A percentile compares a stretch with the other conserved stretches of the same genome.
Conservation (phyloP, 2,113 vertebrate genomes). For the Vombatus ursinus region DNA sequence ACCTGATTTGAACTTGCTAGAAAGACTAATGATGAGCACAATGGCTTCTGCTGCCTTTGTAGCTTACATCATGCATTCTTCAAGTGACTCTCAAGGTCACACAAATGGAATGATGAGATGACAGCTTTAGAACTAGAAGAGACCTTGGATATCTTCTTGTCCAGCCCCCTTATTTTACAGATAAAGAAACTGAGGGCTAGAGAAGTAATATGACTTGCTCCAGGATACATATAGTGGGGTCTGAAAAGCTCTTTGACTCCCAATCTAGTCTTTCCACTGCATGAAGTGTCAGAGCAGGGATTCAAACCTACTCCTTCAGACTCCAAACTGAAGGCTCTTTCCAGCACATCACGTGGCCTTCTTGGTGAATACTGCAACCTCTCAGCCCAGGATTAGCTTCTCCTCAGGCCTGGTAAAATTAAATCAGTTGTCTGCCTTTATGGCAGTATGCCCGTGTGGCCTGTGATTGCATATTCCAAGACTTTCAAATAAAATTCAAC, state of each 20-base stretch:
- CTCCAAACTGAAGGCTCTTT: neutral
- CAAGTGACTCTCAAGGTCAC: neutral
- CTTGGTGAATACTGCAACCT: neutral
- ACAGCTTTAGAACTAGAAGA: neutral
- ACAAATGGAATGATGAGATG: neutral
- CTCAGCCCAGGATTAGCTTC: neutral
- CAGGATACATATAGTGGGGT: neutral
- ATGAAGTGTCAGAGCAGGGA: no score
- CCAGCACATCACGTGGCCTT: neutral
- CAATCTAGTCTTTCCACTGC: no score
- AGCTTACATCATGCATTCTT: neutral
- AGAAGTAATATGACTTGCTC: neutral
- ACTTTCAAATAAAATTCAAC: neutral
- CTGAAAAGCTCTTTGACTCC: neutral
- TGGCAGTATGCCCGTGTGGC: no score
- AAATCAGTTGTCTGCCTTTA: neutral
- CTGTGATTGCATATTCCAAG: neutral
- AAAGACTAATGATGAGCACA: neutral
- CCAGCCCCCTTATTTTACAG: neutral
- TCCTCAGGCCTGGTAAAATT: no score
- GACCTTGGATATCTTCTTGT: neutral
- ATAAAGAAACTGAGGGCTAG: neutral
- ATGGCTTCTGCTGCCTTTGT: neutral
- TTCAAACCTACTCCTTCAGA: neutral
- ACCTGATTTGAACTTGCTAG: neutral